Percentiles rank a stretch among this genome's conserved stretches.
phyloP scores from a whole-genome alignment of 2,113 vertebrate species.

The Gorsachius goisagi region DNA sequence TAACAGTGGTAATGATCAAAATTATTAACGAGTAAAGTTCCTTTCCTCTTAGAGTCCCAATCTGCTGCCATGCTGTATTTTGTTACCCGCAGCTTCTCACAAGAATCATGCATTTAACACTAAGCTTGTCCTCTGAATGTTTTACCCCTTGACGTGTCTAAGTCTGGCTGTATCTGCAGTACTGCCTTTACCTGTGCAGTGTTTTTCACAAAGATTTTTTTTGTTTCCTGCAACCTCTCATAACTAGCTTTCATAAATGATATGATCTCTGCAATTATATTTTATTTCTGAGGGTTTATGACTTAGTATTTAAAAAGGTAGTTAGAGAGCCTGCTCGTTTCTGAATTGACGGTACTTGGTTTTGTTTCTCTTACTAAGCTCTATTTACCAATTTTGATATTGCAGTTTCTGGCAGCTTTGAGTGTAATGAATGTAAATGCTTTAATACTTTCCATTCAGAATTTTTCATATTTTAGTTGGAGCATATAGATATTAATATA shows the following conservation, averaged over 20 bases:
- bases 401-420: background rate
- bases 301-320: background rate
- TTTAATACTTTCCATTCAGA: background rate
- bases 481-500: background rate
- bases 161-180: background rate
- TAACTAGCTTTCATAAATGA: background rate
- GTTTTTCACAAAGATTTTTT: background rate
- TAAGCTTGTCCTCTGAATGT: background rate
- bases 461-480: background rate
- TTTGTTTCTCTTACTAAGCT: background rate
- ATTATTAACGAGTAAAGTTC: background rate
- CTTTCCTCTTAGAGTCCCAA: background rate
- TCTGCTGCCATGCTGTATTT: background rate
- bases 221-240: background rate
- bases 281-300: slow-evolving; percentile 8
- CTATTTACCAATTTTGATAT: background rate
- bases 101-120: background rate
- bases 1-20: background rate
- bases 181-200: background rate
- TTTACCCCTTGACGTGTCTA: background rate
- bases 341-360: background rate
- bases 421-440: background rate
- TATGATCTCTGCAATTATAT: background rate
- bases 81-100: background rate
- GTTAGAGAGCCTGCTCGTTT: background rate